Evolutionary conservation across 2,888 invertebrate species (phyloP), one percentile per base, ranked within the genome.

Genomic region (Cephus pulcher): DNA sequence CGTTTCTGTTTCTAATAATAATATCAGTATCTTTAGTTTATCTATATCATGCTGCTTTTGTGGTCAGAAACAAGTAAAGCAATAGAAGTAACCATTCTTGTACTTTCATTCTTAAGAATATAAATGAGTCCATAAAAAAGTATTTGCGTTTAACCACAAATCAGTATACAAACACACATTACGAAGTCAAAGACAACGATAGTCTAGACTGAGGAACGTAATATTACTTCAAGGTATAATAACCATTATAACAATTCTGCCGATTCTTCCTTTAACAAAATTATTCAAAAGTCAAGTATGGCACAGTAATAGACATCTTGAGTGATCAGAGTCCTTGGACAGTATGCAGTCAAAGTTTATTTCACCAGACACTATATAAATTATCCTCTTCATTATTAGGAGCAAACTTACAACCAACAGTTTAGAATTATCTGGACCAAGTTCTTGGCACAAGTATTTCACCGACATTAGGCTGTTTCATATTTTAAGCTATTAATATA

Each of bases 401-500:
- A 56, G 23, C 23, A 56, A 56, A 56, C 56, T 80, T 70, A 15
- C 34, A 40, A 78, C 74, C 70, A 68, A 79, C 71, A 30, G 77
- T 34, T 34, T 30, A 74, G 74, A 35, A 75, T 73, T 33, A 71
- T 34, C 30, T 80, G 4, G 37, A 12, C 74, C 74, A 34, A 75
- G 69, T 69, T 81, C 74, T 85, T 83, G 82, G 82, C 83, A 84
- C 71, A 78, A 74, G 80, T 78, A 79, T 84, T 82, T 83, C 32
- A 76, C 69, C 75, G 76, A 76, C 69, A 73, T 79, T 78, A 75
- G 73, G 75, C 76, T 76, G 79, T 85, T 86, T 83, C 75, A 83
- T 86, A 82, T 86, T 82, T 86, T 78, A 80, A 80, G 76, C 82
- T 86, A 86, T 84, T 86, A 88, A 85, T 88, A 88, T 78, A 79